Base-by-base conservation (phyloP, 2,113 vertebrate species). In the Oncorhynchus clarkii region DNA sequence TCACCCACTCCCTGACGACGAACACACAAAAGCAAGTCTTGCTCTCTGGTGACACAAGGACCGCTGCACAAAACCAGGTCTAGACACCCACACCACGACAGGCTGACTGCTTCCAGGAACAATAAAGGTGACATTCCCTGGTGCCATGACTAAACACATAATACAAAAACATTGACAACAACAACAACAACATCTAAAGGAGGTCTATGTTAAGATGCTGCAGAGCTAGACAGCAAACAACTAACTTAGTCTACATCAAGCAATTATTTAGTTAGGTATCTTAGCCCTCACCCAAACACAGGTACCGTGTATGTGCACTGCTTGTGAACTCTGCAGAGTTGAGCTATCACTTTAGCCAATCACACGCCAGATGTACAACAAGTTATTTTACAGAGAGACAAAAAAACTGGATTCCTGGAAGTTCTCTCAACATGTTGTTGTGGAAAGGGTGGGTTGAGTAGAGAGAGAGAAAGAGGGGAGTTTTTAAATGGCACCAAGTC, bases 1-100 rank as follows among this genome's bases (percentile, higher is more conserved):
- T 78, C 24, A 72, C 26, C 59, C 24, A 26, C 60, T 24, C 75
- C 76, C 45, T 68, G 27, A n/a, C 49, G 62, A 67, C 67, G 76
- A 64, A 71, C 20, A 67, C 74, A 79, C 70, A 78, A 76, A 82
- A 75, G 59, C 13, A 39, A 51, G 65, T 20, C 31, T 74, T 75
- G 69, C 48, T 69, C 24, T n/a, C 67, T 71, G 76, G 65, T 48
- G 45, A 65, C 22, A 67, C 7, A 65, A 24, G 59, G 27, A 59
- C 67, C 60, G 27, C 14, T 65, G 71, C 62, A 68, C 29, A 34
- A 39, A 6, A 26, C 20, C 13, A 73, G 49, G 70, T 31, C 54
- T 72, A 54, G 49, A 60, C 11, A 45, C 13, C 45, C 22, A 14
- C 5, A 31, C 24, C 7, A 51, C 22, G 22, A 16, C 5, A 74